These are phyloP conservation scores for Caenorhabditis doughertyi DNA, from an alignment of 2,888 invertebrate genomes.

Conservation along the genomic window DNA sequence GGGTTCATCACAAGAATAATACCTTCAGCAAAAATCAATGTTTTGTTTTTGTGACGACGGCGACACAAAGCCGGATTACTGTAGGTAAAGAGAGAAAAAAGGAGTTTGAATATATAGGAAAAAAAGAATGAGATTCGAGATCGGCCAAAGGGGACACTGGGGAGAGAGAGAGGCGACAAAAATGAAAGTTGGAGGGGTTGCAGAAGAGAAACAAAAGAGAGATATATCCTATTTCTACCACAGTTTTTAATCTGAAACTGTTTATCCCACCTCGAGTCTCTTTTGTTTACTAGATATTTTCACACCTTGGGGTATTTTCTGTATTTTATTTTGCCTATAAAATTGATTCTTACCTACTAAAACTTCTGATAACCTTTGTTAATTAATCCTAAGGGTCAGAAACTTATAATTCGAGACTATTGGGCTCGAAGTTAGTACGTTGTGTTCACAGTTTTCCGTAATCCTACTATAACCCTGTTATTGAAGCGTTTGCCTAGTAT, in stretches of 20 bases:
- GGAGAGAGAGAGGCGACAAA: conserved; percentile 18
- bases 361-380: no score
- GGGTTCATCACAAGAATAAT: neutral
- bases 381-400: no score
- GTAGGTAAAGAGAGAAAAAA: conserved; percentile 29
- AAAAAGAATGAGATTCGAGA: conserved; percentile 30
- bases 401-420: no score
- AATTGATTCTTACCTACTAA: no score
- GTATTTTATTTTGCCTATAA: neutral
- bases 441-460: no score
- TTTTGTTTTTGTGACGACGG: conserved; percentile 37
- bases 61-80: conserved; percentile 62
- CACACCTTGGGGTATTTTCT: neutral
- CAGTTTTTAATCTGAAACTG: conserved; percentile 38
- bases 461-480: no score
- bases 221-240: no score
- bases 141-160: conserved; percentile 1
- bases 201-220: no score
- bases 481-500: no score
- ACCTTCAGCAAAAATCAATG: conserved; percentile 40
- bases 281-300: neutral
- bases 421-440: no score
- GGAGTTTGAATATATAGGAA: conserved; percentile 4
- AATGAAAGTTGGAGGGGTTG: conserved; percentile 18
- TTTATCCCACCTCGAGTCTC: conserved; percentile 7